phyloP scores from a whole-genome alignment of 2,888 invertebrate species.

The Leucophora obtusa region DNA sequence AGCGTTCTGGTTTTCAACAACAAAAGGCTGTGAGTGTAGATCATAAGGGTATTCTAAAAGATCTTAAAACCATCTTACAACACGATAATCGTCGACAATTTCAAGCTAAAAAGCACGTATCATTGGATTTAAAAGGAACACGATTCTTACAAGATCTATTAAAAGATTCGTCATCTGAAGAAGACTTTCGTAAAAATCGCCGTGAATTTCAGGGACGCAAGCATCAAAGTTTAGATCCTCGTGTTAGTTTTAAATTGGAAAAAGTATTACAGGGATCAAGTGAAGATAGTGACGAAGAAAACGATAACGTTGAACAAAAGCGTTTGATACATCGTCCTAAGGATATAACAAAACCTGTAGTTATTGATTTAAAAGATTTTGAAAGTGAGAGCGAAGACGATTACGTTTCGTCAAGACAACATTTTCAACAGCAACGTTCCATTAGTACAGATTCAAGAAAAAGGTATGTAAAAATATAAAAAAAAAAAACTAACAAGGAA shows the following conservation, averaged over 20 bases:
- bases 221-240: slow-evolving; percentile 78
- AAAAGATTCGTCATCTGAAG: slow-evolving; percentile 78
- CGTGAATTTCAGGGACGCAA: slow-evolving; percentile 78
- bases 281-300: slow-evolving; percentile 77
- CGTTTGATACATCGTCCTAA: slow-evolving; percentile 77
- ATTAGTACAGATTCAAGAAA: slow-evolving; percentile 83
- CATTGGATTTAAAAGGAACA: slow-evolving; percentile 77
- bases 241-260: slow-evolving; percentile 78
- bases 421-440: slow-evolving; percentile 82
- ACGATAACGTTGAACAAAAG: slow-evolving; percentile 76
- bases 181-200: slow-evolving; percentile 77
- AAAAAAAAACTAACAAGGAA: too few relatives aligned
- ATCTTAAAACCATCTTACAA: slow-evolving; percentile 76
- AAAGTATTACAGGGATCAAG: slow-evolving; percentile 76
- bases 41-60: slow-evolving; percentile 79
- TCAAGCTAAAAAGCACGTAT: slow-evolving; percentile 79
- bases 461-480: slow-evolving; percentile 73
- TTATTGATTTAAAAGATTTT: slow-evolving; percentile 78
- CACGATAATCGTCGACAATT: slow-evolving; percentile 77
- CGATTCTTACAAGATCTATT: slow-evolving; percentile 77
- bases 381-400: slow-evolving; percentile 79
- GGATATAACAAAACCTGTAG: slow-evolving; percentile 78
- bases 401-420: slow-evolving; percentile 81
- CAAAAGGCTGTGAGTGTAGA: slow-evolving; percentile 78
- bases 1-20: slow-evolving; percentile 77